These are phyloP conservation scores for Mungos mungo DNA, from an alignment of 2,113 vertebrate genomes.

Conservation along the genomic window DNA sequence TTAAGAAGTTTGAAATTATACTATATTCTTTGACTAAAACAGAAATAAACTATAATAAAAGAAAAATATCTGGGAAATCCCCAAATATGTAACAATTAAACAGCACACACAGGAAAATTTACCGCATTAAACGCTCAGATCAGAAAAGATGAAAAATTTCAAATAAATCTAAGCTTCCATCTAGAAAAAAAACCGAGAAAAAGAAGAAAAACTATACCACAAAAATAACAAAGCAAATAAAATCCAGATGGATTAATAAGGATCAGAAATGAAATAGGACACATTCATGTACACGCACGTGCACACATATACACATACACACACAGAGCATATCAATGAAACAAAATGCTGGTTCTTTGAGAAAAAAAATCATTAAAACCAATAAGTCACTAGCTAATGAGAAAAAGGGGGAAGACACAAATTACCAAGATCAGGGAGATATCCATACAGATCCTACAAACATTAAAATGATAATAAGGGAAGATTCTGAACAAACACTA, in stretches of 20 bases:
- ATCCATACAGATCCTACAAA: neutral
- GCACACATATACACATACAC: neutral
- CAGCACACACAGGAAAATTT: neutral
- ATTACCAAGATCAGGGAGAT: neutral
- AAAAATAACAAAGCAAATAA: neutral
- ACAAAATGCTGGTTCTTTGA: neutral
- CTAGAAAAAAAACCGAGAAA: neutral
- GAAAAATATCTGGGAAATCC: neutral
- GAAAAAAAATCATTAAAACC: neutral
- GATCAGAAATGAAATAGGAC: neutral
- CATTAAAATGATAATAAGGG: neutral
- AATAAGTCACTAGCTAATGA: neutral
- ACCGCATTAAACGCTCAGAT: neutral
- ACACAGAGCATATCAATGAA: neutral
- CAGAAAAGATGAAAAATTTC: neutral
- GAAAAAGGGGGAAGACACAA: neutral
- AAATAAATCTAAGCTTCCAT: neutral
- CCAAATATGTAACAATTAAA: neutral
- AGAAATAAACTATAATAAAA: neutral
- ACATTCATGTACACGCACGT: neutral
- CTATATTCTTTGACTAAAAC: neutral
- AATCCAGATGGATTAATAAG: neutral
- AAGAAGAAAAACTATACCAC: neutral
- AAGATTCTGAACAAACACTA: neutral
- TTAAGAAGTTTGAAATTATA: neutral